These are phyloP conservation scores for Typhlichthys eigenmanni DNA, from an alignment of 2,797 vertebrate species.

Conservation along the genomic window DNA sequence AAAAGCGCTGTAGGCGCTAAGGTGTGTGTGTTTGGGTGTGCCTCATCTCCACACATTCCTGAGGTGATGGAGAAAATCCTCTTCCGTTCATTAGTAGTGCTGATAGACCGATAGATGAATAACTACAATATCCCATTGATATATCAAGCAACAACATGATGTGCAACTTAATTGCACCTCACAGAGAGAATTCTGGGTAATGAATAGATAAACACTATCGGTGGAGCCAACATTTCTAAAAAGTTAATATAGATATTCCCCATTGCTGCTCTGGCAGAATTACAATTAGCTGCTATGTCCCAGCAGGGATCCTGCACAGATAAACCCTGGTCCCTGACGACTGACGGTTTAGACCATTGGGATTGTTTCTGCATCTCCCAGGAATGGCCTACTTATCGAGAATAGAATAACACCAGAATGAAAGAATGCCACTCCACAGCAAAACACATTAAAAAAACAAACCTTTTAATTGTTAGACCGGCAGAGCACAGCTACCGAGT, in stretches of 20 bases:
- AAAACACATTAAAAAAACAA: background rate
- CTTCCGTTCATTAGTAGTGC: conserved; percentile 52
- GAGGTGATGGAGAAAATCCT: conserved; percentile 49
- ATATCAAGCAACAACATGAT: conserved; percentile 28
- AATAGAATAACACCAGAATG: conserved; percentile 8
- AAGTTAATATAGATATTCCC: conserved; percentile 30
- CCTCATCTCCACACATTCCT: conserved; percentile 53
- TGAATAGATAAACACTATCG: conserved; percentile 40
- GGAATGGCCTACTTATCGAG: conserved; percentile 1
- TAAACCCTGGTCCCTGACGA: background rate
- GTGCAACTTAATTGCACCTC: conserved; percentile 39
- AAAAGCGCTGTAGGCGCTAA: too few relatives aligned
- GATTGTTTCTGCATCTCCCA: background rate
- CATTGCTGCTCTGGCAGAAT: conserved; percentile 17
- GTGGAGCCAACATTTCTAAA: conserved; percentile 19
- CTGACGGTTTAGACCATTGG: background rate
- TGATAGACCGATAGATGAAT: conserved; percentile 21
- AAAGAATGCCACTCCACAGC: background rate
- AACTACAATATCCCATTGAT: conserved; percentile 7
- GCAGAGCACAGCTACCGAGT: background rate
- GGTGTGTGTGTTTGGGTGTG: background rate
- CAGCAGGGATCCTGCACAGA: conserved; percentile 11
- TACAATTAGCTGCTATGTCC: conserved; percentile 21
- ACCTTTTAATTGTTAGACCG: background rate
- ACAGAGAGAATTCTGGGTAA: conserved; percentile 22